Evolutionary conservation across 2,113 vertebrate genomes (phyloP), one percentile per base, ranked within the genome.

Genomic region (Hypanus sabinus): DNA sequence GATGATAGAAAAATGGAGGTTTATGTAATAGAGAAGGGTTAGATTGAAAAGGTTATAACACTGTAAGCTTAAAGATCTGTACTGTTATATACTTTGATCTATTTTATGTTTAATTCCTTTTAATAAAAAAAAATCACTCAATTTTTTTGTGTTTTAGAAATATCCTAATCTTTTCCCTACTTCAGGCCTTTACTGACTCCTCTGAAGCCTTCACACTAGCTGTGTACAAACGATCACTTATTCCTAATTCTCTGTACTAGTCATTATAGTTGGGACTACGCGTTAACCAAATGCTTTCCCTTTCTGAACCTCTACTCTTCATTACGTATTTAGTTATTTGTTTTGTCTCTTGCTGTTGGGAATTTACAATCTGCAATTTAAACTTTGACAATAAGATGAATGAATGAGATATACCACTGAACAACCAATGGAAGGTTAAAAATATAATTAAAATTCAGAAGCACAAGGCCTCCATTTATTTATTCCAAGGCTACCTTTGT

Each of bases 381-480:
- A 33, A 33, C 12, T 5, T 7, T 1, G n/a, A 6, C 14, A 33
- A 30, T 33, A 65, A 30, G 85, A 90, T 60, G 1, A 87, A 24
- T n/a, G 55, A 68, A 12, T 33, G 11, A 14, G 0, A 2, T 9
- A 30, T 90, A 62, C 27, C 1, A 20, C 38, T 36, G 11, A 24
- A 83, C 2, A 46, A 33, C 46, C 85, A 14, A 65, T 33, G 18
- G 5, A 30, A 62, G 3, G 2, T 65, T 90, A 33, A 7, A 36
- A 90, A 65, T 65, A 93, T 9, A 93, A 93, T 46, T 93, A 46
- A 93, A 93, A 93, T 5, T 46, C 36, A 92, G 38, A 18, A 12
- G 33, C 36, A 93, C 38, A 9, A 38, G 20, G 18, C 36, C 65
- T 71, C 7, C 20, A 7, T 46, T 33, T 18, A 73, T 92, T 92